These are phyloP conservation scores for Neotoxoptera formosana DNA, from an alignment of 1,140 invertebrate species.

Conservation along the genomic window DNA sequence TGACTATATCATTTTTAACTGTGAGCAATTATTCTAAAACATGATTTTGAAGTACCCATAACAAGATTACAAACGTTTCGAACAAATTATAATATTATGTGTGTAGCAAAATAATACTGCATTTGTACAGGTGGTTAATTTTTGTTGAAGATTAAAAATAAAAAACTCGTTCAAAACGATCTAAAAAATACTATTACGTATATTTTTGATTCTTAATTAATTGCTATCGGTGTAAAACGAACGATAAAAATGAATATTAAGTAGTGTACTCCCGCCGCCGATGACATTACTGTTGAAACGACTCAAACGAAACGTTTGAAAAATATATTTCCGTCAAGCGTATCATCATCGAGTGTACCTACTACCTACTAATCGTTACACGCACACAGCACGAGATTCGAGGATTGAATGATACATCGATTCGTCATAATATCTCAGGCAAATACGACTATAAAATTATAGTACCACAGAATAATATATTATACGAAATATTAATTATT, in stretches of 20 bases:
- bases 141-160: neutral
- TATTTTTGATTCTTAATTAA: neutral
- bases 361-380: neutral
- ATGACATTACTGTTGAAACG: neutral
- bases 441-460: neutral
- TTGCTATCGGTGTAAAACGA: neutral
- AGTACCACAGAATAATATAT: no score
- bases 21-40: neutral
- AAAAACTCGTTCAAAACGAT: neutral
- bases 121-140: neutral
- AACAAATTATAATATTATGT: neutral
- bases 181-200: neutral
- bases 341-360: neutral
- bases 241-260: neutral
- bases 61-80: neutral
- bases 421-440: neutral
- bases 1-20: neutral
- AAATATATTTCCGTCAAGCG: neutral
- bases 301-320: neutral
- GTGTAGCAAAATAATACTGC: neutral
- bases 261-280: neutral
- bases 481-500: no score
- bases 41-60: neutral
- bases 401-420: neutral
- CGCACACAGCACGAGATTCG: neutral